Base-by-base conservation (phyloP, 2,888 invertebrate genomes). In the Melieria crassipennis region DNA sequence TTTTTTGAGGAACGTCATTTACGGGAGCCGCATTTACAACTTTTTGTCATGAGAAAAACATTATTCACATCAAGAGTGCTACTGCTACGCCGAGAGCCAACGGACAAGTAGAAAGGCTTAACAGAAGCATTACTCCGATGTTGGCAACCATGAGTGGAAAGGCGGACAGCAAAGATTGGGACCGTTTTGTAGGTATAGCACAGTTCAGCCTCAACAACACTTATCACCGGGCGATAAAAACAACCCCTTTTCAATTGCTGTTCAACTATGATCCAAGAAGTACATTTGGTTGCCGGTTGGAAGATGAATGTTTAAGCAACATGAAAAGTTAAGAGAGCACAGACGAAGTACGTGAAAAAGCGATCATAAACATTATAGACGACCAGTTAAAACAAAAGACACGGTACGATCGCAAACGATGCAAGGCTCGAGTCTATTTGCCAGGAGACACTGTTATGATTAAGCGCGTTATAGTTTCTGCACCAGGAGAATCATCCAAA, bases 1-100 rank as follows among this genome's bases (percentile, higher is more conserved):
- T 9, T 66, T 78, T 83, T 82, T 74, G 82, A 30, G 80, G 80
- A 3, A 76, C 79, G 0, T 76, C 79, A 3, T 80, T 74, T 66
- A 79, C 76, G 0, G 75, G 79, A 0, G 67, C 75, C 11, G 69
- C 56, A 10, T 80, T 81, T 62, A 64, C 75, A 60, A 61, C 57
- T 11, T 78, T 75, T 67, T 77, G 76, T 61, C 48, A 64, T 3
- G 57, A 71, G 4, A 69, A 76, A 46, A 69, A 73, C 6, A 76
- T 81, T 6, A 67, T 76, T 58, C 80, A 79, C 61, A 69, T 80
- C 0, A 67, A 77, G 61, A 77, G 75, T 66, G 77, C 79, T 0
- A 75, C 79, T 6, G 76, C 75, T 7, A 77, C 78, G 11, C 80
- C 78, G 1, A 72, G 80, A 72, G 75, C 77, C 1, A 78, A 75